Conservation (phyloP, 2,113 vertebrate genomes). For the Gambusia affinis region DNA sequence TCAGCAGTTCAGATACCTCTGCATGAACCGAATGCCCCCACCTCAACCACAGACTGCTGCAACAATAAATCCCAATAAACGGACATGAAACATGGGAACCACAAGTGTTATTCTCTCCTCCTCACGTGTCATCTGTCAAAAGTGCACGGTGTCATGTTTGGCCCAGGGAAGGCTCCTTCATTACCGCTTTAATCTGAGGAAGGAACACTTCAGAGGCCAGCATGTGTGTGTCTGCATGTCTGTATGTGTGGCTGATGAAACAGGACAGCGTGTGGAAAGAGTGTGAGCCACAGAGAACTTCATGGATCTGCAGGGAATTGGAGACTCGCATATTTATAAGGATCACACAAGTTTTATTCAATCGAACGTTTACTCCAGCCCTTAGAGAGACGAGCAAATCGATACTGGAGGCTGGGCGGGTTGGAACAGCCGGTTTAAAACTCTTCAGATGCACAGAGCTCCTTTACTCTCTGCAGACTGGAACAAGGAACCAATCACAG, state of each 20-base stretch:
- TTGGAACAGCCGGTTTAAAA: slow-evolving; percentile 1
- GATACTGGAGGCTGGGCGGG: neutral
- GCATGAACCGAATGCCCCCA: slow-evolving; percentile 36
- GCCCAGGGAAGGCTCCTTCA: slow-evolving; percentile 42
- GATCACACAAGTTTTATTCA: neutral
- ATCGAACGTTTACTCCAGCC: neutral
- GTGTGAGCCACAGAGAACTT: slow-evolving; percentile 1
- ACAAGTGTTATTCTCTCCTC: slow-evolving; percentile 45
- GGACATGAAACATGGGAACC: slow-evolving; percentile 45
- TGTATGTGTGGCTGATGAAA: slow-evolving; percentile 56
- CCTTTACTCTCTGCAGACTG: slow-evolving; percentile 29
- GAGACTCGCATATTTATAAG: slow-evolving; percentile 4
- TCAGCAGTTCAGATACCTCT: slow-evolving; percentile 45
- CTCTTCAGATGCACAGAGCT: slow-evolving; percentile 22
- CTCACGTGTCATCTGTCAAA: slow-evolving; percentile 51
- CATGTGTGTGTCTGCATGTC: slow-evolving; percentile 62
- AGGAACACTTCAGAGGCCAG: slow-evolving; percentile 53
- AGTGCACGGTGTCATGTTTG: slow-evolving; percentile 47
- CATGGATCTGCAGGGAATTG: neutral
- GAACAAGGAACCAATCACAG: slow-evolving; percentile 54
- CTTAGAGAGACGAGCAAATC: slow-evolving; percentile 6
- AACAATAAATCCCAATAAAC: slow-evolving; percentile 68
- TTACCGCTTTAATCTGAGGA: slow-evolving; percentile 65
- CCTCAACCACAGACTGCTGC: slow-evolving; percentile 55
- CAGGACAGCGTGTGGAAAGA: slow-evolving; percentile 7